Conservation (phyloP, 2,113 vertebrate genomes). For the Syngnathoides biaculeatus region DNA sequence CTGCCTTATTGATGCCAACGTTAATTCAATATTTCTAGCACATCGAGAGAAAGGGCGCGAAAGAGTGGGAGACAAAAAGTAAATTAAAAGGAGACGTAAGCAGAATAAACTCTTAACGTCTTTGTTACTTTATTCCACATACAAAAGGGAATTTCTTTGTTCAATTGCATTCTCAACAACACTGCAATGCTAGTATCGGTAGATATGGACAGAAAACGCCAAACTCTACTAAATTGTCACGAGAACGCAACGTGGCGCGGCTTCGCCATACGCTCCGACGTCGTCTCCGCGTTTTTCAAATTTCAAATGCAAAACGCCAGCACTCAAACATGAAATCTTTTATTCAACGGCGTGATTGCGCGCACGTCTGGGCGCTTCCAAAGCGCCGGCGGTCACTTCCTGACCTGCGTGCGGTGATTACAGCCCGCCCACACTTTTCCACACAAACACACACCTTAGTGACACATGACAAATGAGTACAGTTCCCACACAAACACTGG, state of each 20-base stretch:
- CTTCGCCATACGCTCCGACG: not conserved
- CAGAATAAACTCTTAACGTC: not conserved
- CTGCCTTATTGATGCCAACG: not conserved
- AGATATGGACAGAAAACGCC: too few relatives aligned
- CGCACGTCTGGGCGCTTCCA: slow-evolving; percentile 45
- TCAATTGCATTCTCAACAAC: too few relatives aligned
- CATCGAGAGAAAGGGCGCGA: not conserved
- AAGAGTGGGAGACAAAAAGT: not conserved
- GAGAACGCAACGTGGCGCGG: too few relatives aligned
- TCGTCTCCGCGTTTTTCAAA: slow-evolving; percentile 22
- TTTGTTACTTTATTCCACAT: too few relatives aligned
- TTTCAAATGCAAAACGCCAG: slow-evolving; percentile 49
- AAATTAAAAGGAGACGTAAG: slow-evolving; percentile 17
- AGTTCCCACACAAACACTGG: not conserved
- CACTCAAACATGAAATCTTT: slow-evolving; percentile 56
- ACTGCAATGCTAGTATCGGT: too few relatives aligned
- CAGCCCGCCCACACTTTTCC: slow-evolving; percentile 11
- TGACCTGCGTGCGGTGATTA: slow-evolving; percentile 47
- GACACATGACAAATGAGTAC: not conserved
- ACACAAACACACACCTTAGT: not conserved
- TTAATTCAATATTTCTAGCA: slow-evolving; percentile 28
- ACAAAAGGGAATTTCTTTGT: too few relatives aligned
- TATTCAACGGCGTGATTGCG: slow-evolving; percentile 58
- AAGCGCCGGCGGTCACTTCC: slow-evolving; percentile 48
- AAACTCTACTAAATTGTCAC: too few relatives aligned